Evolutionary conservation across 1,140 invertebrate genomes (phyloP).

Genomic region (Macrobrachium rosenbergii): DNA sequence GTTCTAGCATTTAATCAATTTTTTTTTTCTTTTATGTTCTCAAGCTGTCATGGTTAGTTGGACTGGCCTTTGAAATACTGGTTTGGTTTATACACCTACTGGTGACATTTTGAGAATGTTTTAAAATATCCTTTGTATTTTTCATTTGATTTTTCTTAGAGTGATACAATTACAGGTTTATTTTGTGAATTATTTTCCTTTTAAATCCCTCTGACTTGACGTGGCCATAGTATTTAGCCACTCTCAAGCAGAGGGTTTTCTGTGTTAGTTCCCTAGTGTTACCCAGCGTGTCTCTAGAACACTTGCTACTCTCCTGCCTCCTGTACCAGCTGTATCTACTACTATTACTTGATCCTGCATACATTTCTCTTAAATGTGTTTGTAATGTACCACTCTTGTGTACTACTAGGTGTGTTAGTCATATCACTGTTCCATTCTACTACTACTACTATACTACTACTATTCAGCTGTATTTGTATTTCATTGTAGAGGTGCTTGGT

Average conservation of each 20-base stretch:
- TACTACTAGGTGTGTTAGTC: slow-evolving; percentile 64
- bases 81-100: slow-evolving; percentile 19
- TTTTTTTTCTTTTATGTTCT: slow-evolving; percentile 36
- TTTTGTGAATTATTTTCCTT: slow-evolving; percentile 34
- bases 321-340: slow-evolving; percentile 60
- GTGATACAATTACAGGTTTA: slow-evolving; percentile 25
- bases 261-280: slow-evolving; percentile 62
- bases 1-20: slow-evolving; percentile 31
- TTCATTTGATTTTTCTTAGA: slow-evolving; percentile 24
- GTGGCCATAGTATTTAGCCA: slow-evolving; percentile 47
- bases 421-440: slow-evolving; percentile 64
- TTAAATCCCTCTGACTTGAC: slow-evolving; percentile 28
- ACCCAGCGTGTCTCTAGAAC: slow-evolving; percentile 62
- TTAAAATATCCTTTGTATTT: slow-evolving; percentile 32
- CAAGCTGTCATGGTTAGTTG: slow-evolving; percentile 43
- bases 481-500: slow-evolving; percentile 64
- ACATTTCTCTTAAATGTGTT: slow-evolving; percentile 64
- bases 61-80: slow-evolving; percentile 16
- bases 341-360: slow-evolving; percentile 62
- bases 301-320: slow-evolving; percentile 63
- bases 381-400: slow-evolving; percentile 63
- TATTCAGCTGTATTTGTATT: slow-evolving; percentile 63
- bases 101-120: slow-evolving; percentile 50
- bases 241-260: slow-evolving; percentile 34
- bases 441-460: slow-evolving; percentile 62